Evolutionary conservation across 2,113 vertebrate genomes (phyloP), one percentile per base, ranked within the genome.

Genomic region (Cyprinus carpio): DNA sequence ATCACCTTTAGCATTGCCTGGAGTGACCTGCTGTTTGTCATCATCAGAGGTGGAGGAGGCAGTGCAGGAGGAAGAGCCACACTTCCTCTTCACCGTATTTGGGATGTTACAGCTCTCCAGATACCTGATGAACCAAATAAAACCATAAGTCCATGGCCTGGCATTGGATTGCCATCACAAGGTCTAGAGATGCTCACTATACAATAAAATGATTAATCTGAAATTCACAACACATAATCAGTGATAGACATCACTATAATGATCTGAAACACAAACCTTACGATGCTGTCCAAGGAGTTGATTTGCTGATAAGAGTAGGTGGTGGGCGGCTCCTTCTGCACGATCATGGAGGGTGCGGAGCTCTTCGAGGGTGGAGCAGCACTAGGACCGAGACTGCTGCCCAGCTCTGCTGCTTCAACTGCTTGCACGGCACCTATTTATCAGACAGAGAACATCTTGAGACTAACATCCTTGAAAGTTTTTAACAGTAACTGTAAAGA

Each of bases 301-400:
- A 98, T 98, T 92, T 98, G 97, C 91, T 98, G 97, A 89, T 98
- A 98, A 46, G 96, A 98, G 87, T 95, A 97, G 34, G 90, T 88
- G 0, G 94, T 92, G 0, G 94, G 86, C 0, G 94, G 84, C 18
- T 98, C 96, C 87, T 96, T 97, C 71, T 86, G 91, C 16, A 93
- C 83, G 0, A 94, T 87, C 0, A 95, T 92, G 5, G 95, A 93
- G 0, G 94, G 91, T 20, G 85, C 83, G 20, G 89, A 46, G 62
- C 85, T 79, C 80, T 89, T 92, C 37, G 87, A 86, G 0, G 86
- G 49, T 51, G 49, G 88, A 0, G 87, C 89, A 37, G 91, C 71
- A 56, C 92, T 88, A 0, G 90, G 79, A 9, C 89, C 87, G 69
- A 88, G 43, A 40, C 88, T 85, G 64, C 77, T 72, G 89, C 91